Base-by-base conservation (phyloP, 30 jellyfish, hydroid and myxozoan genomes). In the Pseudorhiza aurosa region DNA sequence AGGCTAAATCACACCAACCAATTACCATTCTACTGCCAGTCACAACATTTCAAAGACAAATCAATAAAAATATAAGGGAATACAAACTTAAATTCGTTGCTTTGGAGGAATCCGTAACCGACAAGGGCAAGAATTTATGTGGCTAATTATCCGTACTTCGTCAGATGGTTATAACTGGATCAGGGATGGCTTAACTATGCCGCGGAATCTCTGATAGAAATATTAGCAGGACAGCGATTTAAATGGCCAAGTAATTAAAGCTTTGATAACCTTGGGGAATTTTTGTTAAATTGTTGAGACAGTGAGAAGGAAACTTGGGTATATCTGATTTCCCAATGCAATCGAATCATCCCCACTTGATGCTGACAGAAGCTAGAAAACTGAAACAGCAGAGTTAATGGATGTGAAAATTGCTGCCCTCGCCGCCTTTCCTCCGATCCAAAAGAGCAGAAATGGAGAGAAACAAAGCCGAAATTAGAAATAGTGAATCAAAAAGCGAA, bases 151-250 rank as follows among this genome's bases (percentile, higher is more conserved):
- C 33, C 67, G 67, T 1, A 53, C 24, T 47, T 47, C 21, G 24
- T 47, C 6, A 47, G 62, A 15, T 8, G n/a, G 67, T 53, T 19
- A 14, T 53, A 53, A 53, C 67, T 22, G 67, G 67, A 53, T 53
- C 67, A 53, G 67, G 21, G 19, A n/a, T 1, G 36, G 2, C 36
- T 10, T 53, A 53, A 1, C 5, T 53, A 19, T 53, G 19, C 24
- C 67, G 67, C 67, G 67, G 67, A 22, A 1, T 53, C 67, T 53
- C 24, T 53, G 67, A 53, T n/a, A 14, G 67, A 22, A 53, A 53
- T 7, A 53, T 7, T 53, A 19, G 67, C 67, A 19, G 67, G 36
- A 19, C 24, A 2, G 35, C 8, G 36, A 14, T 53, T 53, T 53
- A 19, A 53, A 14, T 12, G 3, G 67, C 36, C 67, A 10, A 53